phyloP scores from a whole-genome alignment of 2,113 vertebrate genomes.

The Lophius piscatorius region DNA sequence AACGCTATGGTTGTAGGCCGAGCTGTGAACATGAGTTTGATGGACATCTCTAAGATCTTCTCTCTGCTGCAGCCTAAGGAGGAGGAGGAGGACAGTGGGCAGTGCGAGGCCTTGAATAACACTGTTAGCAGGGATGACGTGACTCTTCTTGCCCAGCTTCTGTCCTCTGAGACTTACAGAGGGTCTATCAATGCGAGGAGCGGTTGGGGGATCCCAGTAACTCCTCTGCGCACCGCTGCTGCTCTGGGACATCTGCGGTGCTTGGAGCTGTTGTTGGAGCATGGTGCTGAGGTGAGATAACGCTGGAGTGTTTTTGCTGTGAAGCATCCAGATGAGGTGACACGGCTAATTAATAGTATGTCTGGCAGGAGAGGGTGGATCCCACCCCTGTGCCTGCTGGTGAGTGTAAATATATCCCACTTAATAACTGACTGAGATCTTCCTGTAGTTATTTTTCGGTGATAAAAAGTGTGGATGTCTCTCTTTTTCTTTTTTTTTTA shows the following conservation, averaged over 20 bases:
- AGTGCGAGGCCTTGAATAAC: constrained; percentile 83
- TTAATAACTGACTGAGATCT: too few relatives aligned
- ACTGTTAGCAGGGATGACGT: constrained; percentile 82
- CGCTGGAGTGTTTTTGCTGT: not conserved
- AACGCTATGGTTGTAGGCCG: constrained; percentile 65
- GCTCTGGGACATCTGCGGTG: constrained; percentile 83
- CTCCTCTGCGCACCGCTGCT: constrained; percentile 88
- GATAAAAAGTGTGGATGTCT: too few relatives aligned
- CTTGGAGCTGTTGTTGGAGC: constrained; percentile 84
- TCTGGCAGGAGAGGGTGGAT: not conserved
- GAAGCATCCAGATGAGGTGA: not conserved
- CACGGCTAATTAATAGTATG: too few relatives aligned
- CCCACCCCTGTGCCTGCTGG: not conserved
- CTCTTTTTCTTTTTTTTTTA: too few relatives aligned
- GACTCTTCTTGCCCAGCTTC: constrained; percentile 78
- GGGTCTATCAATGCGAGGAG: constrained; percentile 85
- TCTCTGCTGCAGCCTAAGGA: constrained; percentile 89
- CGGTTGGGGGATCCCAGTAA: constrained; percentile 91
- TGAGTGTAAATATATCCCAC: constrained; percentile 8
- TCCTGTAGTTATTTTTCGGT: too few relatives aligned
- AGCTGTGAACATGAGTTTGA: constrained; percentile 84
- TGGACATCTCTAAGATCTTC: constrained; percentile 95
- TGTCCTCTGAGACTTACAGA: constrained; percentile 85
- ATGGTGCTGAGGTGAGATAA: constrained; percentile 83
- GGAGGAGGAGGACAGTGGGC: constrained; percentile 75